Evolutionary conservation across 1,140 invertebrate genomes (phyloP), one percentile per base, ranked within the genome.

Genomic region (Zaprionus capensis): DNA sequence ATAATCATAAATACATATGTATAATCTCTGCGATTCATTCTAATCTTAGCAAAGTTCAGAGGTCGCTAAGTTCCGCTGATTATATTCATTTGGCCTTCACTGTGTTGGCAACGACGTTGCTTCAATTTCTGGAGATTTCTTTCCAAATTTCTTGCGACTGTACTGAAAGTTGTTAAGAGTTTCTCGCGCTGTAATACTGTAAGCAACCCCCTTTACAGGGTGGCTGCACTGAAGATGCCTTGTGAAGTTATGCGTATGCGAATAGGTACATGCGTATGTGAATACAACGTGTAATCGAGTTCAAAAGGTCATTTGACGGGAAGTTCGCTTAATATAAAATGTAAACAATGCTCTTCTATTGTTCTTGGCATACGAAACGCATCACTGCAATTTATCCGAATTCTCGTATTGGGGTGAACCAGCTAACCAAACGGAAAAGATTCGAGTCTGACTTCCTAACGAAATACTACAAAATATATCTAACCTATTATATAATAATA

Each of bases 281-380:
- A 58, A 4, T 9, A 49, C 31, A 51, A 59, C 36, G 38, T 61
- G 41, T 11, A 31, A 59, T 41, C 31, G 58, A 56, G 57, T 67
- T 58, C 64, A 62, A 57, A 57, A 70, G 67, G 58, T 62, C 72
- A 75, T 31, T 70, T 24, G 26, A 34, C 66, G 59, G 58, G 20
- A 74, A 67, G 34, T 55, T 26, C 4, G 46, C 20, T 22, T 38
- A 63, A 49, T 31, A 34, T 64, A 5, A 4, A 2, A 31, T 59
- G 44, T 53, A 86, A 58, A 82, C 83, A 87, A 87, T 58, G 57
- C 14, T 2, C 62, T 51, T 28, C 44, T 44, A 71, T 86, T 86
- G 83, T 85, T 58, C 31, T 66, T 59, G 20, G 22, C n/a, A 11
- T 5, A 36, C 2, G 26, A 28, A 41, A 22, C 49, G 12, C 61